These are phyloP conservation scores for Diachrysia chrysitis DNA, from an alignment of 2,888 invertebrate genomes.

Conservation along the genomic window DNA sequence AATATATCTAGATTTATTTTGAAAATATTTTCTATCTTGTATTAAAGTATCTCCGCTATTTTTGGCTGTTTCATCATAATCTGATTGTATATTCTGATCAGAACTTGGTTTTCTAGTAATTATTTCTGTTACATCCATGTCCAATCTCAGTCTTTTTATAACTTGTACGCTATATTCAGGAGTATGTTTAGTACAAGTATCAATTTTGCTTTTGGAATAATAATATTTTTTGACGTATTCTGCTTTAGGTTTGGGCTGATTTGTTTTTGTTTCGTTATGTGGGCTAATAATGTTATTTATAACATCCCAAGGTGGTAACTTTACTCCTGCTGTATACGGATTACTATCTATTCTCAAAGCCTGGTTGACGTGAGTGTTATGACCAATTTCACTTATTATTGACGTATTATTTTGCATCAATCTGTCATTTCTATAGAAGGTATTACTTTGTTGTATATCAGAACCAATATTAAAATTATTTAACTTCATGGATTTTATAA, in stretches of 20 bases:
- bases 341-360: background rate
- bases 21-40: background rate
- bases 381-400: background rate
- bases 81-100: conserved; percentile 8
- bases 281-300: conserved; percentile 4
- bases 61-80: conserved; percentile 9
- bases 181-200: conserved; percentile 66
- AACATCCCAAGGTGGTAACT: background rate
- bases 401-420: background rate
- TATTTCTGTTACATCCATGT: conserved; percentile 77
- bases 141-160: conserved; percentile 74
- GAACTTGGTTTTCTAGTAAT: conserved; percentile 45
- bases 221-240: conserved; percentile 65
- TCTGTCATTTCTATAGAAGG: background rate
- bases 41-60: conserved; percentile 15
- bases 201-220: conserved; percentile 69
- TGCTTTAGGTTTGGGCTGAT: conserved; percentile 9
- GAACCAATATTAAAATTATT: background rate
- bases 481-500: background rate
- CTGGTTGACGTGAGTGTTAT: background rate
- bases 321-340: background rate
- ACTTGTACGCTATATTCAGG: conserved; percentile 65
- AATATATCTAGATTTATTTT: background rate
- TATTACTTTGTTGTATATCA: background rate
- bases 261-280: background rate